A percentile compares a stretch with the other conserved stretches of the same genome.
These are phyloP conservation scores for Zaprionus obscuricornis DNA, from an alignment of 2,888 invertebrate species.

Conservation along the genomic window DNA sequence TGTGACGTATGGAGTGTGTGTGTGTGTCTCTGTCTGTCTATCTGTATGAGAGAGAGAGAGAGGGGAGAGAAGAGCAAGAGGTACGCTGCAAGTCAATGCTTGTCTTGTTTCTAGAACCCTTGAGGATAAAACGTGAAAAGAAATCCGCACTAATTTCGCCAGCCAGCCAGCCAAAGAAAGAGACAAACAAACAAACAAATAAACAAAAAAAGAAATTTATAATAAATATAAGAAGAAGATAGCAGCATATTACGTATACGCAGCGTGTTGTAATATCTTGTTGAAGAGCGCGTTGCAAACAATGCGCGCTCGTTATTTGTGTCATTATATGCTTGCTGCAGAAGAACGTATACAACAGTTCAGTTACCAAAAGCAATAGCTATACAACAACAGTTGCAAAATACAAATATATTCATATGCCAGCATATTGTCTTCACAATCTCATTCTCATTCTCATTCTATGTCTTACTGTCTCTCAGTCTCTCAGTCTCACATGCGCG, in stretches of 20 bases:
- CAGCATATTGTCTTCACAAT: conserved; percentile 51
- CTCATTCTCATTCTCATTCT: conserved; percentile 2
- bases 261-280: conserved; percentile 65
- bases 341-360: conserved; percentile 51
- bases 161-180: conserved; percentile 33
- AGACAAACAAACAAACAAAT: neutral
- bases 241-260: conserved; percentile 77
- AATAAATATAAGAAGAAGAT: too few relatives aligned
- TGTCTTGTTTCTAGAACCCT: conserved; percentile 52
- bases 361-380: conserved; percentile 5
- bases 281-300: conserved; percentile 58
- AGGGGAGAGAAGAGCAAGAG: too few relatives aligned
- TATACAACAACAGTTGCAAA: conserved; percentile 27
- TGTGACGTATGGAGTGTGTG: conserved; percentile 51
- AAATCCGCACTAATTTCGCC: conserved; percentile 73
- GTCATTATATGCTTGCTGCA: conserved; percentile 77
- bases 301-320: conserved; percentile 77
- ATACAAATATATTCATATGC: conserved; percentile 58
- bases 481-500: too few relatives aligned
- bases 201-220: conserved; percentile 14
- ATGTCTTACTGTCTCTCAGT: too few relatives aligned
- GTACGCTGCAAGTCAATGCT: conserved; percentile 22
- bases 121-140: conserved; percentile 53
- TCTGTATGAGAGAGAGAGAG: neutral
- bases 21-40: conserved; percentile 11